Evolutionary conservation across 2,113 vertebrate genomes (phyloP).

Genomic region (Conger conger): DNA sequence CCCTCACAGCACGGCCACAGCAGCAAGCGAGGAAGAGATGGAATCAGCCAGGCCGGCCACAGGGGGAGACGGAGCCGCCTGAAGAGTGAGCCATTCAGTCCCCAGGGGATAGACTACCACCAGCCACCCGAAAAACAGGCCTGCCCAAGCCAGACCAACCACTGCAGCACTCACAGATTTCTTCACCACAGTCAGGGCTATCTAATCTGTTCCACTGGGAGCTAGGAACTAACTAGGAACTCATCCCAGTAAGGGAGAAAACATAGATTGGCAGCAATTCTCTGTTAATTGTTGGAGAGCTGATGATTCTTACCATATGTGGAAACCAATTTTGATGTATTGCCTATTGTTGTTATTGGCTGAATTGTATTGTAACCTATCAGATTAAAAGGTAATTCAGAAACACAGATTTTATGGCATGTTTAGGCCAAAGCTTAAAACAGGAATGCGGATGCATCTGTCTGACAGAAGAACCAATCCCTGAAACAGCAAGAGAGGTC

Average conservation of each 20-base stretch:
- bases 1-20: background rate
- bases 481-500: background rate
- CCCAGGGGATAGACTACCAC: background rate
- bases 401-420: background rate
- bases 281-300: background rate
- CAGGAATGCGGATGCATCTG: background rate
- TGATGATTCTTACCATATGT: background rate
- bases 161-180: background rate
- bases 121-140: background rate
- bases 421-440: background rate
- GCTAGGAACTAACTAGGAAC: background rate
- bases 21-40: slow-evolving; percentile 21
- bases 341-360: background rate
- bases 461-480: background rate
- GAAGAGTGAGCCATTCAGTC: background rate
- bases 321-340: background rate
- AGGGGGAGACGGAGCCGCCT: background rate
- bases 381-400: background rate
- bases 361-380: background rate
- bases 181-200: background rate
- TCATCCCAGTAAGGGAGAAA: background rate
- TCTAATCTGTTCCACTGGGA: background rate
- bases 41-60: background rate
- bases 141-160: background rate
- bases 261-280: background rate